Conservation (phyloP, 2,888 invertebrate species). For the Scaptomyza reducta region DNA sequence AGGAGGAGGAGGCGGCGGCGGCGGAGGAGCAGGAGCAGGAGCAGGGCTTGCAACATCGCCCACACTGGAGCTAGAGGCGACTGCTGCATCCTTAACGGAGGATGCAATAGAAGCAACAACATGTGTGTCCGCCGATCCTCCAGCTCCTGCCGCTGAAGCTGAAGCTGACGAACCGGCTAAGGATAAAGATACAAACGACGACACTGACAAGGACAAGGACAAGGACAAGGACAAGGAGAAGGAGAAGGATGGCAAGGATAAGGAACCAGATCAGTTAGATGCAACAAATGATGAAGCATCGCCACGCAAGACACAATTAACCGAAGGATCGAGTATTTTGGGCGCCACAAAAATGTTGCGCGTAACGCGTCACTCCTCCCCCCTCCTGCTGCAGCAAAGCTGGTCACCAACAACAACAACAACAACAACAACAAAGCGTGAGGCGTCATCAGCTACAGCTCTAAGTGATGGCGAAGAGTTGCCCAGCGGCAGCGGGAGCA, state of each 20-base stretch:
- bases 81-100: slow-evolving; percentile 2
- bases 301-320: slow-evolving; percentile 18
- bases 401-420: slow-evolving; percentile 41
- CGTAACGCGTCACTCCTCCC: slow-evolving; percentile 77
- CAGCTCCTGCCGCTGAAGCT: slow-evolving; percentile 38
- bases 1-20: slow-evolving; percentile 15
- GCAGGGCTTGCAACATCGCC: slow-evolving; percentile 17
- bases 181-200: slow-evolving; percentile 21
- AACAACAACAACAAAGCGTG: not conserved
- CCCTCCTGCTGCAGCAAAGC: slow-evolving; percentile 52
- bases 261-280: slow-evolving; percentile 20
- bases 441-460: slow-evolving; percentile 5
- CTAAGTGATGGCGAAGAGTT: slow-evolving; percentile 49
- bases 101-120: slow-evolving; percentile 7
- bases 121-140: slow-evolving; percentile 24
- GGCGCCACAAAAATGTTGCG: slow-evolving; percentile 49
- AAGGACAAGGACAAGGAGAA: slow-evolving; percentile 24
- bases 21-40: slow-evolving; percentile 3
- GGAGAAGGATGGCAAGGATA: slow-evolving; percentile 17
- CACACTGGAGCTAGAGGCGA: slow-evolving; percentile 31
- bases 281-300: not conserved
- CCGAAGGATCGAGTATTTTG: slow-evolving; percentile 19
- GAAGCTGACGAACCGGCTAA: slow-evolving; percentile 24
- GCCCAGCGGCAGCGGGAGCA: slow-evolving; percentile 32
- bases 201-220: slow-evolving; percentile 19